phyloP scores from a whole-genome alignment of 2,797 vertebrate genomes.

The Neosilurus hyrtlii region DNA sequence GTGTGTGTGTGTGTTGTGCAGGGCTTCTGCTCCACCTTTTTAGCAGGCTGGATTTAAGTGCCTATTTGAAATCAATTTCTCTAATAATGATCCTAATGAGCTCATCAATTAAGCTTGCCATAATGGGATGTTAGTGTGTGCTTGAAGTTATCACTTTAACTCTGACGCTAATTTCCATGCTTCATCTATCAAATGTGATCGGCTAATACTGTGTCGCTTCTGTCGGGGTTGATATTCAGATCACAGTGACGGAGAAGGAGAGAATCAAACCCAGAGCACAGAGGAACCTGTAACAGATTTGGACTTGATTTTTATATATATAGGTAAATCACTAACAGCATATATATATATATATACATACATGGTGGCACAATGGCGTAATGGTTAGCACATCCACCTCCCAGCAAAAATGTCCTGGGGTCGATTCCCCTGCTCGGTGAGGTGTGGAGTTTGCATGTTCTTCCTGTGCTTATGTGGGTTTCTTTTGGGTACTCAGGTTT shows the following conservation, averaged over 20 bases:
- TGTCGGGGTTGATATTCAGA: constrained; percentile 84
- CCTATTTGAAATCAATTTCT: constrained; percentile 99
- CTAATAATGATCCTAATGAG: constrained; percentile 99
- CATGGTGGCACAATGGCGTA: too few species aligned
- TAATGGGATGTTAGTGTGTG: constrained; percentile 92
- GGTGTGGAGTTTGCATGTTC: too few species aligned
- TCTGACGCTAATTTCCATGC: constrained; percentile 90
- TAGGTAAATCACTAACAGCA: neutral
- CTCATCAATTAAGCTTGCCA: constrained; percentile 99
- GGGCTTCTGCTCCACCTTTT: constrained; percentile 79
- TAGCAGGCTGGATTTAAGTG: constrained; percentile 90
- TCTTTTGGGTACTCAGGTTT: too few species aligned
- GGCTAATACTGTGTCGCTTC: constrained; percentile 81
- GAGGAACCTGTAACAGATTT: constrained; percentile 58
- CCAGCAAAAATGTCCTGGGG: too few species aligned
- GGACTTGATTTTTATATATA: neutral
- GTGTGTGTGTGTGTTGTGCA: constrained; percentile 52
- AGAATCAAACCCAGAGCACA: constrained; percentile 61
- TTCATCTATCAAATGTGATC: constrained; percentile 89
- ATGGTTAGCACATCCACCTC: too few species aligned
- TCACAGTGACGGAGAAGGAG: constrained; percentile 66
- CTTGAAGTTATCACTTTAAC: constrained; percentile 89
- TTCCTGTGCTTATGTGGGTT: too few species aligned
- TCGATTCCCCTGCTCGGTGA: too few species aligned
- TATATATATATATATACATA: neutral